Base-by-base conservation (phyloP, 1,140 invertebrate species). In the Mamestra configurata region DNA sequence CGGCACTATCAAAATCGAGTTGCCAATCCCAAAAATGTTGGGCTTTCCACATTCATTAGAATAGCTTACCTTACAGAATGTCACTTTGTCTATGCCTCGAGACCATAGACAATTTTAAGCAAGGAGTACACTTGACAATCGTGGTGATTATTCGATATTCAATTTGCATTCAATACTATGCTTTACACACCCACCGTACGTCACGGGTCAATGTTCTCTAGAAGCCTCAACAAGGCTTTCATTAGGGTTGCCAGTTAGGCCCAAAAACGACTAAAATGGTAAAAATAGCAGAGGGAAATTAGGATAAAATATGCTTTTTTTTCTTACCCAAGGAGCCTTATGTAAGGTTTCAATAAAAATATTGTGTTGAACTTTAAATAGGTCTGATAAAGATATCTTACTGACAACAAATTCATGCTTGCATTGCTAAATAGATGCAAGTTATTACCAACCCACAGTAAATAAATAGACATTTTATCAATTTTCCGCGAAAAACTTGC, bases 161-260 rank as follows among this genome's bases (percentile, higher is more conserved):
- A 55, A 72, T 72, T 72, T 72, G 46, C 70, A 53, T 72, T 72
- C 70, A 72, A 72, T 55, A 75, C 31, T 55, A 53, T 40, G 53
- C 13, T 77, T 49, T 73, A 84, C 88, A 90, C 89, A 88, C 90
- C 89, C 88, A 89, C 88, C 77, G 81, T 83, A 90, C 90, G 90
- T 91, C 90, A 91, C 77, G 84, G 86, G 71, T 87, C 88, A 85
- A 82, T 61, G 80, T 49, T 81, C 87, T 40, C 59, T 55, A 6
- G 57, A 77, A 66, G 27, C 40, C 73, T 64, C 43, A 49, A 77
- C 73, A 37, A 77, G 43, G 57, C n/a, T 49, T 8, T 18, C 8
- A 24, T 40, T 66, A 66, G 61, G 61, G 61, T 20, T 66, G 61
- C 10, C 18, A 40, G 11, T 7, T 10, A 40, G n/a, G n/a, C n/a